Conservation (phyloP, 2,113 vertebrate species). For the Barnardius zonarius region DNA sequence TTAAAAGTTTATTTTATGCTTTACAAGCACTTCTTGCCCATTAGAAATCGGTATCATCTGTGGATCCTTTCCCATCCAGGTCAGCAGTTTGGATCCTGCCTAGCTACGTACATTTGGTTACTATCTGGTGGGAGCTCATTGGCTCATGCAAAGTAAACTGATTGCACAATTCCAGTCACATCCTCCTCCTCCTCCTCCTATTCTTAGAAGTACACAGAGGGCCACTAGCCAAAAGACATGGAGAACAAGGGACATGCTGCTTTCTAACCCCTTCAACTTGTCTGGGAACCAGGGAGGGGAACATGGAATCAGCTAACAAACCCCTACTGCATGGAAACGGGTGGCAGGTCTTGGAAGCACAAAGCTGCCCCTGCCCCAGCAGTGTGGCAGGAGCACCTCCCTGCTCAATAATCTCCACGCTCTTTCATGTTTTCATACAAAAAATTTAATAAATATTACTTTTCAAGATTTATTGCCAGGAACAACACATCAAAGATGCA, state of each 20-base stretch:
- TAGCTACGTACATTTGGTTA: background rate
- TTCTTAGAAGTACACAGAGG: background rate
- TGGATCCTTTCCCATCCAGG: conserved; percentile 29
- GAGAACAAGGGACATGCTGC: background rate
- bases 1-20: conserved; percentile 3
- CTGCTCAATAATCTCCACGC: conserved; percentile 75
- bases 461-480: conserved; percentile 97
- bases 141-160: background rate
- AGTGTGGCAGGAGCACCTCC: background rate
- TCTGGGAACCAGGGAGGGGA: background rate
- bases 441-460: conserved; percentile 99
- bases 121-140: background rate
- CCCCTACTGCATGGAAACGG: background rate
- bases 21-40: background rate
- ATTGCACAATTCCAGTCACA: background rate
- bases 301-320: background rate
- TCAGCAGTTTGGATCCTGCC: conserved; percentile 52
- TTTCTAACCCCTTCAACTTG: background rate
- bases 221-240: background rate
- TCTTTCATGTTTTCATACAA: conserved; percentile 92
- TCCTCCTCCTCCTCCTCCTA: background rate
- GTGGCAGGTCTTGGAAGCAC: background rate
- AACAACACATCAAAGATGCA: conserved; percentile 89
- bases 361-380: background rate
- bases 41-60: conserved; percentile 1